Base-by-base conservation (phyloP, 2,113 vertebrate genomes). In the Xiphophorus maculatus region DNA sequence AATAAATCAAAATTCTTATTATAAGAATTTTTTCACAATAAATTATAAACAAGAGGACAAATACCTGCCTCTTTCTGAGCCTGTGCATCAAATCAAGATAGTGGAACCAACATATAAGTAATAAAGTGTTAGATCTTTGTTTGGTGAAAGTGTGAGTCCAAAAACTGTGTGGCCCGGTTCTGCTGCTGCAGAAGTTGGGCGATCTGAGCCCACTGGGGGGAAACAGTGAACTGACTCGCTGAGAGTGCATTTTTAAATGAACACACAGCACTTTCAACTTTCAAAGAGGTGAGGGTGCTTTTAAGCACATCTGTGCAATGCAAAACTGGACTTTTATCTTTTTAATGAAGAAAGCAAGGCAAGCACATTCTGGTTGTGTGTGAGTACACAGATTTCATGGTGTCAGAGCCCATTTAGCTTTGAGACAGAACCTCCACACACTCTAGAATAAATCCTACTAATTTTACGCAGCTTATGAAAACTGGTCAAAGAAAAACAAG, bases 231-330 rank as follows among this genome's bases (percentile, higher is more conserved):
- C 69, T 2, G 71, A 89, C 80, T 48, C 80, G 92, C 91, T 92
- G 90, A 90, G 88, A 69, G 73, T 71, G 86, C 90, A 83, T 71
- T 91, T 87, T 86, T 79, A 91, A 93, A 74, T 84, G 88, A 85
- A 81, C 89, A 91, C 86, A 67, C 90, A 90, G 90, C 92, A 84
- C 83, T 92, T 90, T 78, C 73, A 84, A 79, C 83, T 92, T 90
- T 78, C 73, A 84, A 79, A 86, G 84, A 84, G 81, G 80, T 51
- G 66, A 68, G 75, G 51, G 9, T 30, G 81, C 78, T 84, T 86
- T 82, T 58, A 51, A 81, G 82, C 72, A 67, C 75, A 68, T 81
- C 80, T 87, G 82, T 88, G 85, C 13, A 65, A 25, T 66, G 54
- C 71, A 71, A 76, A 80, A 81, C 71, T 69, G 63, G 40, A 63